Evolutionary conservation across 2,113 vertebrate species (phyloP).

Genomic region (Engystomops pustulosus): DNA sequence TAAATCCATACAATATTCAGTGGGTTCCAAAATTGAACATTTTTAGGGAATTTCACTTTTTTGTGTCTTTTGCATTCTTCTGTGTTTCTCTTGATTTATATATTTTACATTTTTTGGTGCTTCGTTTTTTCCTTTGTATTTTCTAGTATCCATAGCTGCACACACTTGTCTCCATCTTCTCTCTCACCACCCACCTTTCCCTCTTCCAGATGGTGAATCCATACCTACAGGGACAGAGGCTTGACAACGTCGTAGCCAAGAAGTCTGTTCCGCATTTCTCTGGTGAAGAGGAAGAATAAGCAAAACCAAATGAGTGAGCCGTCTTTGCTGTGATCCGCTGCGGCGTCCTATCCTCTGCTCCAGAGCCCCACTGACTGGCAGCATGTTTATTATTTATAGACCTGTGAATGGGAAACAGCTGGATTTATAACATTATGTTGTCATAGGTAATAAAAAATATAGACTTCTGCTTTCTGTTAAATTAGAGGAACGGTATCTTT

Average conservation of each 20-base stretch:
- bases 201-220: slow-evolving; percentile 85
- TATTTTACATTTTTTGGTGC: too few relatives aligned
- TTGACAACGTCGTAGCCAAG: slow-evolving; percentile 97
- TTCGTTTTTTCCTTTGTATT: too few relatives aligned
- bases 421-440: slow-evolving; percentile 69
- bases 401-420: slow-evolving; percentile 70
- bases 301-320: slow-evolving; percentile 50
- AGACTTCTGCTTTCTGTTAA: slow-evolving; percentile 60
- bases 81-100: too few relatives aligned
- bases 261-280: slow-evolving; percentile 95
- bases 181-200: slow-evolving; percentile 29
- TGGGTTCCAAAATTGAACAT: too few relatives aligned
- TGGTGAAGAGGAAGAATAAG: slow-evolving; percentile 84
- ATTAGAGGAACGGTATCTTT: slow-evolving; percentile 57
- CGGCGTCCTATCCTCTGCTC: slow-evolving; percentile 50
- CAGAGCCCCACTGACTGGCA: slow-evolving; percentile 63
- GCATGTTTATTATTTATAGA: slow-evolving; percentile 73
- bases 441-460: slow-evolving; percentile 63
- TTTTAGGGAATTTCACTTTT: too few relatives aligned
- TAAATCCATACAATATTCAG: too few relatives aligned
- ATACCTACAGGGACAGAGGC: slow-evolving; percentile 89
- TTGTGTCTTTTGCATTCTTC: too few relatives aligned
- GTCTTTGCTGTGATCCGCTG: slow-evolving; percentile 36
- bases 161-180: background rate
- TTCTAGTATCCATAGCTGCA: too few relatives aligned